Conservation (phyloP, 2,797 vertebrate species). For the Streptopelia turtur region DNA sequence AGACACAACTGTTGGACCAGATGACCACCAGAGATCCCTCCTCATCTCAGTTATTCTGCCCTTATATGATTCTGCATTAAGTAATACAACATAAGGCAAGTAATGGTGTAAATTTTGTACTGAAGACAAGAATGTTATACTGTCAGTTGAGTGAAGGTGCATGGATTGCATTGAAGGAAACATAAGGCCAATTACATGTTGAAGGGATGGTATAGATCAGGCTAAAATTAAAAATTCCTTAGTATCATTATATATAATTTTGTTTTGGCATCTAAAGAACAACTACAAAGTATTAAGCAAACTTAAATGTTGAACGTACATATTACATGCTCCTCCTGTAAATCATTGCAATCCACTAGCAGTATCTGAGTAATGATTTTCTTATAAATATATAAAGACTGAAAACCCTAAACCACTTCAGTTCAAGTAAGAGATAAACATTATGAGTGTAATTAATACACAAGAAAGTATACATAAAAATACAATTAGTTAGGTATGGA, state of each 20-base stretch:
- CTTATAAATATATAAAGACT: background rate
- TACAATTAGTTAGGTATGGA: background rate
- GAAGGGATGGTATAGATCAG: background rate
- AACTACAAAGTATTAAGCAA: background rate
- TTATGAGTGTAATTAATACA: background rate
- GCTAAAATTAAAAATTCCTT: background rate
- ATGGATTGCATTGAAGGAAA: background rate
- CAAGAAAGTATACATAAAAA: conserved; percentile 13
- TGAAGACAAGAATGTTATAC: background rate
- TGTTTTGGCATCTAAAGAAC: background rate
- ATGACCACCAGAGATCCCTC: background rate
- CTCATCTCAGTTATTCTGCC: background rate
- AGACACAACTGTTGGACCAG: background rate
- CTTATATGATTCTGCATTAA: background rate
- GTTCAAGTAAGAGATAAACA: conserved; percentile 17
- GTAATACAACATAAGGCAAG: background rate
- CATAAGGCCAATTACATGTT: background rate
- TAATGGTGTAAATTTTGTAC: background rate
- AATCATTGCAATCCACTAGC: background rate
- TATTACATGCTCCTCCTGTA: background rate
- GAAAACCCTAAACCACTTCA: background rate
- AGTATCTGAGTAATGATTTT: background rate
- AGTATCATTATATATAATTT: background rate
- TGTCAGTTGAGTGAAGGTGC: background rate
- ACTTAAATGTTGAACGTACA: background rate